A percentile compares a stretch with the other conserved stretches of the same genome.
phyloP scores from a whole-genome alignment of 2,113 vertebrate species.

The Xenopus tropicalis region DNA sequence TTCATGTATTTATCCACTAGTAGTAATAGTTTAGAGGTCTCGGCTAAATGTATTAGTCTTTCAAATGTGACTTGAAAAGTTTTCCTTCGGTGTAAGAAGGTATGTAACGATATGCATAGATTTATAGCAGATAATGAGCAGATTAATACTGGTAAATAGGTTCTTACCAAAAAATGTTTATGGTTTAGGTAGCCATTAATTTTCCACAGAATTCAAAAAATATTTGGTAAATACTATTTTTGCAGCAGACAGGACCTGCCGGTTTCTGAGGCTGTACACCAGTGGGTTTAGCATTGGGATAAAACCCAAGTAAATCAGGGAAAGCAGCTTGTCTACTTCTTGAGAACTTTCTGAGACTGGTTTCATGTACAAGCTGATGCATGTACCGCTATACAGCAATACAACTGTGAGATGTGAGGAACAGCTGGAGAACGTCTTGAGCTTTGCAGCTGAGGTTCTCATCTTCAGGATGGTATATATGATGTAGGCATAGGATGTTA shows the following conservation, averaged over 20 bases:
- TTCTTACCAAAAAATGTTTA: too few species aligned
- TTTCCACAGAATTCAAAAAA: too few species aligned
- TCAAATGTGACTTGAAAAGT: too few species aligned
- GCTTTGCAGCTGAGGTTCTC: conserved; percentile 15
- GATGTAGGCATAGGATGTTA: conserved; percentile 37
- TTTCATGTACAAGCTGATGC: conserved; percentile 6
- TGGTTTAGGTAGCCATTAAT: too few species aligned
- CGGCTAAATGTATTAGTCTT: too few species aligned
- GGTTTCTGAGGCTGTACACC: conserved; percentile 29
- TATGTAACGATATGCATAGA: too few species aligned
- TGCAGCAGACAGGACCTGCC: neutral
- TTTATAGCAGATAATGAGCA: too few species aligned
- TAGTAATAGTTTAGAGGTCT: too few species aligned
- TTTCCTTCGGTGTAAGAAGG: too few species aligned
- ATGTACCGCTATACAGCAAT: neutral
- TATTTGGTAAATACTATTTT: too few species aligned
- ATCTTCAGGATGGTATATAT: conserved; percentile 39
- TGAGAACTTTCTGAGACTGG: neutral
- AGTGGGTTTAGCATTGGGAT: conserved; percentile 17
- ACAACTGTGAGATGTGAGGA: conserved; percentile 38
- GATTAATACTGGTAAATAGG: too few species aligned
- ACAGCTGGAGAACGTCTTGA: conserved; percentile 50
- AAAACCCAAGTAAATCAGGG: neutral
- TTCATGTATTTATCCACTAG: too few species aligned
- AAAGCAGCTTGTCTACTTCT: neutral